Base-by-base conservation (phyloP, 2,888 invertebrate genomes). In the Pecten maximus region DNA sequence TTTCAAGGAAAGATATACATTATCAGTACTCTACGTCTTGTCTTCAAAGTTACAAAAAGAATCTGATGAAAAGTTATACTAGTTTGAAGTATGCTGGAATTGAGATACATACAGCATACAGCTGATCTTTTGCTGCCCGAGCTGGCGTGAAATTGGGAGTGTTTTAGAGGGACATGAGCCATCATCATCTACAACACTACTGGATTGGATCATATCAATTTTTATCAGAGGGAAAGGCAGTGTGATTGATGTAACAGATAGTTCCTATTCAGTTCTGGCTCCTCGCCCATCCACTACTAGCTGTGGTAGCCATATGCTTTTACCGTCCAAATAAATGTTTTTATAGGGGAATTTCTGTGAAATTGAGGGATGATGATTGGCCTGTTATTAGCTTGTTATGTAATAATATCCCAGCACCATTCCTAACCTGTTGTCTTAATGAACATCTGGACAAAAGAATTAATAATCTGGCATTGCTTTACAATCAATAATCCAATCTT, bases 161-260 rank as follows among this genome's bases (percentile, higher is more conserved):
- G 74, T 74, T 74, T n/a, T 74, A 35, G 74, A 74, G 35, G 74
- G 74, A 74, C 74, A 74, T 74, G 10, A 35, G 74, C 74, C 28
- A 74, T 74, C 74, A 74, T 74, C 74, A 74, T 74, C 35, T 74
- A 4, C 1, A 54, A 54, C 54, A 54, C 23, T 6, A 54, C 54
- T 2, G 35, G 35, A 35, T 35, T 16, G 74, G 74, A 74, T 74
- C 35, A 74, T 74, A 74, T 74, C 74, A 74, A 74, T 28, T 35
- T 74, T 74, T 74, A 74, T 74, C 74, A 12, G 74, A 23, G 35
- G 74, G 74, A 74, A 74, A 74, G 74, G 28, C 35, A 35, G 74
- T 74, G 74, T 28, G 74, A 74, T 74, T 35, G 74, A 74, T 74
- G 74, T 74, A 74, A 74, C 74, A 74, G 74, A 74, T 74, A 74